These are phyloP conservation scores for Hemiprocne comata DNA, from an alignment of 2,113 vertebrate species.

Conservation along the genomic window DNA sequence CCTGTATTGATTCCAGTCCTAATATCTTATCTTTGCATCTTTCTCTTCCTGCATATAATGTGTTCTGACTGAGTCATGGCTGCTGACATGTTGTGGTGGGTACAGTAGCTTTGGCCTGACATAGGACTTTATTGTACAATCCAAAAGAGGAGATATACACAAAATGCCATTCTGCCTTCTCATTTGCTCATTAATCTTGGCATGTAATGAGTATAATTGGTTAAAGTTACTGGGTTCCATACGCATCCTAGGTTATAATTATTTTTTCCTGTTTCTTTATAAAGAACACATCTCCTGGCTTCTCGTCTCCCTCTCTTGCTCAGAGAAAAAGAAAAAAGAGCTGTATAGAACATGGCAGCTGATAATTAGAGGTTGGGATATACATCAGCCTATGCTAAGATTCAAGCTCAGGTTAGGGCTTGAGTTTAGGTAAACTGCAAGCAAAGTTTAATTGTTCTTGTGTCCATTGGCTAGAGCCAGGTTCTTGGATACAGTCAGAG, in stretches of 20 bases:
- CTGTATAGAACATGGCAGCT: not conserved
- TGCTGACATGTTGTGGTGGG: slow-evolving; percentile 51
- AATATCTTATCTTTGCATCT: slow-evolving; percentile 74
- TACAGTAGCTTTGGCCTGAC: slow-evolving; percentile 18
- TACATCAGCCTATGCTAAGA: not conserved
- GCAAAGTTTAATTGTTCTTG: not conserved
- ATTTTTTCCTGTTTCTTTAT: not conserved
- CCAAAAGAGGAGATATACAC: slow-evolving; percentile 4
- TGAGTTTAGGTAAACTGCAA: not conserved
- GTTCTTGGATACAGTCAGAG: not conserved
- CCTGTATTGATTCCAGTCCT: slow-evolving; percentile 77
- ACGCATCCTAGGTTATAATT: not conserved
- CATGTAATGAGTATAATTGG: not conserved
- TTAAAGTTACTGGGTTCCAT: not conserved
- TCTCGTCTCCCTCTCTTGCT: not conserved
- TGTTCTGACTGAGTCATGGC: slow-evolving; percentile 34
- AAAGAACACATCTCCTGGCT: not conserved
- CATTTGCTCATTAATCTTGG: not conserved
- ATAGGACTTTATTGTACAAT: not conserved
- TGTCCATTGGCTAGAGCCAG: rapidly evolving
- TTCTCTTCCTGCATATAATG: slow-evolving; percentile 64
- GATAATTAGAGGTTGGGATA: not conserved
- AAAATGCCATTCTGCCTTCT: not conserved
- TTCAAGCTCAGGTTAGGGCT: not conserved
- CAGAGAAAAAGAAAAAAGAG: not conserved